Conservation (phyloP, 2,113 vertebrate species). For the Galbula dea region DNA sequence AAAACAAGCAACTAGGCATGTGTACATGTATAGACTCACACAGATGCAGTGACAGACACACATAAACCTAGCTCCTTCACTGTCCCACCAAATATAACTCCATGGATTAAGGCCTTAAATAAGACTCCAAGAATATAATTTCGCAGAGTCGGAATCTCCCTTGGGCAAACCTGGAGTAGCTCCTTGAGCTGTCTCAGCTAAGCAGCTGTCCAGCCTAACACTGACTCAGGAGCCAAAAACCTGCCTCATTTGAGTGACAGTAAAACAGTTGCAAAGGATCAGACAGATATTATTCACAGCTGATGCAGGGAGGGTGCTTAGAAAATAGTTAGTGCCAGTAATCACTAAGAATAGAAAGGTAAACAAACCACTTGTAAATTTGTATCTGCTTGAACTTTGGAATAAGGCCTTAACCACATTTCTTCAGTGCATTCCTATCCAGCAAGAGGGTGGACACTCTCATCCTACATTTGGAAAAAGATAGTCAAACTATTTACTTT, state of each 20-base stretch:
- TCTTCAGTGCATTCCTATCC: background rate
- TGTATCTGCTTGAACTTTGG: background rate
- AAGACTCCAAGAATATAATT: slow-evolving; percentile 28
- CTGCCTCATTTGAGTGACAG: background rate
- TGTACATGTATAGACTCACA: background rate
- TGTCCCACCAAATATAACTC: slow-evolving; percentile 50
- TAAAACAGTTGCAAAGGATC: slow-evolving; percentile 39
- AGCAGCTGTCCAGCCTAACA: slow-evolving; percentile 48
- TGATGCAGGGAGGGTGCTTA: background rate
- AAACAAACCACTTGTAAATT: slow-evolving; percentile 22
- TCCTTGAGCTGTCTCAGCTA: background rate
- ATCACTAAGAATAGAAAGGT: slow-evolving; percentile 24
- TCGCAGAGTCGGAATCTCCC: background rate
- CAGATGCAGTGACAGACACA: background rate
- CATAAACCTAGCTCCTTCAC: background rate
- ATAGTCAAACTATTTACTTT: background rate
- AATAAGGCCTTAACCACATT: background rate
- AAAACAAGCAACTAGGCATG: background rate
- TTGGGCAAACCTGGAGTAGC: slow-evolving; percentile 29
- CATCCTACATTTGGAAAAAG: background rate
- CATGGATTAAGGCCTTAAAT: slow-evolving; percentile 31
- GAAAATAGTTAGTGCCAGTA: background rate
- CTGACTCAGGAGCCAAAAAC: slow-evolving; percentile 27
- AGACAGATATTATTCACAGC: background rate
- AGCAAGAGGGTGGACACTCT: background rate